These are phyloP conservation scores for Arenaria interpres DNA, from an alignment of 2,113 vertebrate species.

Conservation along the genomic window DNA sequence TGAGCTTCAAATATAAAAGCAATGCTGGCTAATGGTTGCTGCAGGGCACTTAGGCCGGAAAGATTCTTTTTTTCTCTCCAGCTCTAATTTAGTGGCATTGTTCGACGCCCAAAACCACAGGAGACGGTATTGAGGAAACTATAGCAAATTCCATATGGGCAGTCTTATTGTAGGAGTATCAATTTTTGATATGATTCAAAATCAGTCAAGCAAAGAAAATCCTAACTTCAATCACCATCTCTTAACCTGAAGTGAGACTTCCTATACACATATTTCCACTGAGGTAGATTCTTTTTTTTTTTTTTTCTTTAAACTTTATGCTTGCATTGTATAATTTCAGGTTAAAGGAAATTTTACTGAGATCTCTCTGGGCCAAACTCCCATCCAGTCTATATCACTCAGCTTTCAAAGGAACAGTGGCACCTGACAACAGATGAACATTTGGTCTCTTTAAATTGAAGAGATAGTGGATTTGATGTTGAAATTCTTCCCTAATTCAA, in stretches of 20 bases:
- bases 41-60: neutral
- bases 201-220: neutral
- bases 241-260: neutral
- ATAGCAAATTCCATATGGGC: neutral
- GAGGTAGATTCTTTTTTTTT: neutral
- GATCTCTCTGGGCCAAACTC: neutral
- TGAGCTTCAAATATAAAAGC: neutral
- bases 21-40: neutral
- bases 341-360: neutral
- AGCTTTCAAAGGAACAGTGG: neutral
- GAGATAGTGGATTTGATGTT: neutral
- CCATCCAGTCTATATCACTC: neutral
- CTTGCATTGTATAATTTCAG: neutral
- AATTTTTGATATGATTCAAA: neutral
- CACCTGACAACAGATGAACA: neutral
- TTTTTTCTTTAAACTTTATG: neutral
- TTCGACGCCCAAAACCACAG: neutral
- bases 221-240: neutral
- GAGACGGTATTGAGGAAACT: neutral
- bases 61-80: neutral
- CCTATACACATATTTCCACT: accelerated
- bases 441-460: neutral
- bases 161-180: neutral
- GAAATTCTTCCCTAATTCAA: neutral
- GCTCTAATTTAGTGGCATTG: neutral